phyloP scores from a whole-genome alignment of 2,888 invertebrate genomes.

The Rhynchonema sp. region DNA sequence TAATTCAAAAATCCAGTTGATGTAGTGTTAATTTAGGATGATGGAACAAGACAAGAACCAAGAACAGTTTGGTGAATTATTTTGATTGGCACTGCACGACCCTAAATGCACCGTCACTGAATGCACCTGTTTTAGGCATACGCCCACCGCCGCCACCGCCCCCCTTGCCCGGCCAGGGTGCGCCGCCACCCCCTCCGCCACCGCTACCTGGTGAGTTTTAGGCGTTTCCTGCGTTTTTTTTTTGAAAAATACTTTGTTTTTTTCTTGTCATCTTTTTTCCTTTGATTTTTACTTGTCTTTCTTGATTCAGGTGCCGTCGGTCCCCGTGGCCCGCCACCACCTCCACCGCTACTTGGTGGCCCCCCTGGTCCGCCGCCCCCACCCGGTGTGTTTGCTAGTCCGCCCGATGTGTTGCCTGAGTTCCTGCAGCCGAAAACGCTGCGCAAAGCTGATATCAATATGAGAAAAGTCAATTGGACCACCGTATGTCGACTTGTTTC shows the following conservation, averaged over 20 bases:
- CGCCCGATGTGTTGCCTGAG: constrained; percentile 43
- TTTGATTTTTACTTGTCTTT: not conserved
- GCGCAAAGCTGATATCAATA: constrained; percentile 64
- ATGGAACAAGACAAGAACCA: no score
- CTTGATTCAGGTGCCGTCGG: constrained; percentile 7
- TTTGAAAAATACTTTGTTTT: not conserved
- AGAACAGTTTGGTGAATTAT: no score
- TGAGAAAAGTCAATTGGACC: constrained; percentile 90
- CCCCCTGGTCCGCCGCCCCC: constrained; percentile 30
- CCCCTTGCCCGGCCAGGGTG: not conserved
- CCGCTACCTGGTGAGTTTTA: constrained; percentile 28
- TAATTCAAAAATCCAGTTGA: not conserved
- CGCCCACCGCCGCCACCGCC: constrained; percentile 8
- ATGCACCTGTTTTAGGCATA: no score
- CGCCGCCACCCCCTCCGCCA: constrained; percentile 31
- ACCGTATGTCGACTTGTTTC: constrained; percentile 37
- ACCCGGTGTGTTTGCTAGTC: constrained; percentile 28
- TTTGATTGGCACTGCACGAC: not conserved
- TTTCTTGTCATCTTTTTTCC: not conserved
- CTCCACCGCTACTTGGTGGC: constrained; percentile 11
- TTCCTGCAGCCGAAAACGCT: constrained; percentile 81
- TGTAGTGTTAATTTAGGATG: not conserved
- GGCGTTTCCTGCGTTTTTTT: not conserved
- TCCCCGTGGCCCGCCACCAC: constrained; percentile 36
- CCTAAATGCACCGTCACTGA: no score